Evolutionary conservation across 1,140 invertebrate genomes (phyloP), one percentile per base, ranked within the genome.

Genomic region (Trichonephila clavipes): DNA sequence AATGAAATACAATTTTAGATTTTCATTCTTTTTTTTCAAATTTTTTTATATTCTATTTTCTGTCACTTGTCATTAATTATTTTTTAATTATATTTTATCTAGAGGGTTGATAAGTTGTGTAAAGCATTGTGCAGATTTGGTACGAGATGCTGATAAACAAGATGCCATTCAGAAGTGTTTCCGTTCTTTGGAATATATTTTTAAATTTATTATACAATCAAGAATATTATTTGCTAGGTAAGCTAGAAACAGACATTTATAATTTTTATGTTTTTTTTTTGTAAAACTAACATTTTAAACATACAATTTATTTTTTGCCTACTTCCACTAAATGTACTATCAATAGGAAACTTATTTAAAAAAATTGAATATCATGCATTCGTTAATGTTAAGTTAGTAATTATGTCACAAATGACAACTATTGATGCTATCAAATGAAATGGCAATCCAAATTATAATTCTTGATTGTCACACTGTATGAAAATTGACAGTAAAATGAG

Each of bases 191-290:
- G 98, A 99, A 95, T 99, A 98, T 94, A 98, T 99, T 95, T 98
- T 99, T 96, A 98, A 99, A 95, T 97, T 99, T 94, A 98, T 99
- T 10, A 98, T 99, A 19, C 98, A 99, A 94, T 99, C 98, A 59
- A 96, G 99, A 44, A 95, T 98, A 24, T 95, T 99, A 4, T 99
- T 99, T 96, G 97, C 98, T 0, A 96, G 94, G 94, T 94, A 92
- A 92, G 82, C n/a, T 10, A 51, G 7, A 51, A 51, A 51, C 51
- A 51, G 51, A 51, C 6, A 51, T 51, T 51, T 51, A 10, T 12
- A 10, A 10, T 28, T 28, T 28, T 0, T 28, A 28, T 28, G 5
- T 51, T 10, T 51, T 40, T 40, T 40, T 40, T 40, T 40, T 40
- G 34, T 4, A 40, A 40, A 40, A 40, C 34, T 40, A 40, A 40